Base-by-base conservation (phyloP, 2,113 vertebrate genomes). In the Tringa solitaria region DNA sequence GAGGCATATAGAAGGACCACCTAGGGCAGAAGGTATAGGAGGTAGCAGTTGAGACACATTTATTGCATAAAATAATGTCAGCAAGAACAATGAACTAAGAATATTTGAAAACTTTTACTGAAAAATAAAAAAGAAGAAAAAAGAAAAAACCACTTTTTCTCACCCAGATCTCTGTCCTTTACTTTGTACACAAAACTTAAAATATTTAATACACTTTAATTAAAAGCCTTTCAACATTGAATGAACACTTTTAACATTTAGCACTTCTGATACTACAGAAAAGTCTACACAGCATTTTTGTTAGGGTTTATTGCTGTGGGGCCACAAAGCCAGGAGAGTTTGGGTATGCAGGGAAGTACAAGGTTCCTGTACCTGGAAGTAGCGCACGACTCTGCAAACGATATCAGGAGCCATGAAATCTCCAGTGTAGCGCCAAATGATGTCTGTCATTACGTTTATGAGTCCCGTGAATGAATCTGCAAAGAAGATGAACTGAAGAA, bases 1-100 rank as follows among this genome's bases (percentile, higher is more conserved):
- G 98, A 98, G 53, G 98, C 98, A 6, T 98, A 98, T 10, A 98
- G 97, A 60, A 98, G 97, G n/a, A 98, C 98, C 60, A 98, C 98
- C 98, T 98, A 64, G 53, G 67, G 63, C 21, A 93, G 61, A 94
- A 96, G 30, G 5, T 20, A 69, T 7, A 86, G 1, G 6, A 81
- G 37, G 41, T 27, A 92, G 59, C 23, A 74, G 19, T 1, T 87
- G 68, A 94, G 81, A 69, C 4, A 59, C 14, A 50, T 53, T 57
- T 41, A 13, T 39, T 51, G 24, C 12, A 90, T 69, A 72, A 84
- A 65, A 37, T 39, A 20, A 72, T 22, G 18, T 57, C 45, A 79
- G 46, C 0, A 0, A 76, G 14, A 84, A 41, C 24, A 75, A 27
- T 28, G 56, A 73, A 48, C 30, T 28, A 28, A 22, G 7, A 90